Evolutionary conservation across 2,797 vertebrate genomes (phyloP).

Genomic region (Forpus xanthops): DNA sequence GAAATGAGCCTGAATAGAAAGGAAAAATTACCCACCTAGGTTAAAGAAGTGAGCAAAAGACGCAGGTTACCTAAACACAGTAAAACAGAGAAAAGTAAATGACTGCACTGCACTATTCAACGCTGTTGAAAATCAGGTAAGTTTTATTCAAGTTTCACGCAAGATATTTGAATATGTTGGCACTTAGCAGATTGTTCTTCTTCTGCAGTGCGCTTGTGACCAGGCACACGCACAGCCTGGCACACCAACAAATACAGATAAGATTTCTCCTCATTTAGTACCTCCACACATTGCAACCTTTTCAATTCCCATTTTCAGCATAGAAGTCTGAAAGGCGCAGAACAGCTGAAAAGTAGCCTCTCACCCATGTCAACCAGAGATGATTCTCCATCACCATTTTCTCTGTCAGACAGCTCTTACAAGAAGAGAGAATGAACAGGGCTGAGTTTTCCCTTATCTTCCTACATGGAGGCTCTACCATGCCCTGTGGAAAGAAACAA

Average conservation of each 20-base stretch:
- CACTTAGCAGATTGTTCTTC: background rate
- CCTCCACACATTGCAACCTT: background rate
- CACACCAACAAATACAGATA: background rate
- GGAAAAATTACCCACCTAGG: background rate
- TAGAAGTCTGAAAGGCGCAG: background rate
- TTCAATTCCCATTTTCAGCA: background rate
- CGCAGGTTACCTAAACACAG: background rate
- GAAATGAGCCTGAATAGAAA: background rate
- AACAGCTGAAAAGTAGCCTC: background rate
- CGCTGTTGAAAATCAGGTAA: background rate
- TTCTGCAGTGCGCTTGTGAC: background rate
- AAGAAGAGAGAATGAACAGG: background rate
- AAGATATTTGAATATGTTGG: background rate
- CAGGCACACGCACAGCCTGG: background rate
- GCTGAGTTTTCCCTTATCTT: background rate
- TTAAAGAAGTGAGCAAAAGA: background rate
- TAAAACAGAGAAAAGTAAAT: background rate
- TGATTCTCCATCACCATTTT: background rate
- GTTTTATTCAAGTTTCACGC: background rate
- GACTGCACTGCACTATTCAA: background rate
- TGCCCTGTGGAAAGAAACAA: background rate
- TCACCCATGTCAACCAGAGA: fast-evolving
- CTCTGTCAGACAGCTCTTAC: background rate
- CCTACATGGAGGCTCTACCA: background rate
- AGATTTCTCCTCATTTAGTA: background rate